These are phyloP conservation scores for Numenius phaeopus DNA, from an alignment of 2,797 vertebrate genomes.

Conservation along the genomic window DNA sequence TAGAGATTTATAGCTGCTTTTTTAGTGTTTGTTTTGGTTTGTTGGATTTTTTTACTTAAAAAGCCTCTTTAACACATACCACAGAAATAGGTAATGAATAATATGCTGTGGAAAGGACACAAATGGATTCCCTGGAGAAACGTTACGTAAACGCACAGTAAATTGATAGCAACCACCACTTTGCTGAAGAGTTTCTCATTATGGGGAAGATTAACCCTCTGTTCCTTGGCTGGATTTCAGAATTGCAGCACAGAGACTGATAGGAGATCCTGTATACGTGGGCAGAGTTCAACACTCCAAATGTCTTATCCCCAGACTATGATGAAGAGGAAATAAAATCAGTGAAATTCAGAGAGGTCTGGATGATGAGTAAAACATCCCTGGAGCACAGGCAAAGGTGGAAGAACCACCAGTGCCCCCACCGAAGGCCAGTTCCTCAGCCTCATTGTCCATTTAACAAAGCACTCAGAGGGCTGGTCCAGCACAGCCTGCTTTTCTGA, in stretches of 20 bases:
- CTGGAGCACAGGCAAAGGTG: not conserved
- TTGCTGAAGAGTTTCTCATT: not conserved
- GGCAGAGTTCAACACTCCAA: not conserved
- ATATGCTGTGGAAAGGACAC: not conserved
- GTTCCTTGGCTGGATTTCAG: not conserved
- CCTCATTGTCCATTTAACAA: not conserved
- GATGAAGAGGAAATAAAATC: not conserved
- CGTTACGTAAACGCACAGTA: not conserved
- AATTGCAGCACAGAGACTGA: not conserved
- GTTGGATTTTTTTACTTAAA: not conserved
- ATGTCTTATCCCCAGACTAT: not conserved
- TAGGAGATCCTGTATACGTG: not conserved
- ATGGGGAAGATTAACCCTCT: not conserved
- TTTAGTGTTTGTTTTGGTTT: not conserved
- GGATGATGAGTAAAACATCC: not conserved
- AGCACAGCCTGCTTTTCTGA: not conserved
- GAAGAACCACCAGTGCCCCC: rapidly evolving
- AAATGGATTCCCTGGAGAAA: not conserved
- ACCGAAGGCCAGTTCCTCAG: not conserved
- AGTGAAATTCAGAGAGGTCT: not conserved
- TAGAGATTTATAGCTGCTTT: not conserved
- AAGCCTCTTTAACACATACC: rapidly evolving
- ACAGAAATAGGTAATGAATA: not conserved
- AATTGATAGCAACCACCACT: not conserved
- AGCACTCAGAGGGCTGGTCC: not conserved